Base-by-base conservation (phyloP, 2,888 invertebrate species). In the Ornithoptera priamus region DNA sequence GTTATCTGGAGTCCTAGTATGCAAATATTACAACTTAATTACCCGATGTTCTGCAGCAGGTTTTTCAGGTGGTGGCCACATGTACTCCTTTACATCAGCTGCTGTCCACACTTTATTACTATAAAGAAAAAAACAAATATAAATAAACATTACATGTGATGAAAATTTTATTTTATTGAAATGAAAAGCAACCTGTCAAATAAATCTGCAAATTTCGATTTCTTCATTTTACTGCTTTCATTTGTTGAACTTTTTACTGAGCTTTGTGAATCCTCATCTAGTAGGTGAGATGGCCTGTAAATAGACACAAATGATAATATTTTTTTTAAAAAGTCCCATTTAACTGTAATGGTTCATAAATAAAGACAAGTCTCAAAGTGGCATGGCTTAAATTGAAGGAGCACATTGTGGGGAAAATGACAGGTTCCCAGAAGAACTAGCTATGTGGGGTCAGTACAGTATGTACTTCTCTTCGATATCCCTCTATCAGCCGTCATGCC, bases 31-130 rank as follows among this genome's bases (percentile, higher is more conserved):
- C 15, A 46, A 46, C 12, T 12, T 12, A 67, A 71, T 62, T 78
- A 92, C 92, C 87, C 89, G 90, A 65, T 81, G 82, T 69, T 88
- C 86, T n/a, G 76, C 81, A 73, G 84, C 82, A 57, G 81, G 75
- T 63, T 76, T 82, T 46, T 86, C 88, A 81, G 91, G 94, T 46
- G 94, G 93, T 8, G 97, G 97, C 99, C 99, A 99, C 80, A 96
- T 96, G 84, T 99, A 99, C 85, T 99, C 99, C 71, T 97, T 97
- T 67, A 99, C 94, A 84, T 97, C 97, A 67, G 97, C 96, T 20
- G 98, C 97, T 24, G 96, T 96, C 82, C 96, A 95, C 62, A 94
- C 92, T 80, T 94, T 93, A 78, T 86, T 91, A 79, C 92, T 92
- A 84, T 18, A 86, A 88, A 10, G 62, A 70, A 74, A 69, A 17